Evolutionary conservation across 2,113 vertebrate species (phyloP).

Genomic region (Regulus satrapa): DNA sequence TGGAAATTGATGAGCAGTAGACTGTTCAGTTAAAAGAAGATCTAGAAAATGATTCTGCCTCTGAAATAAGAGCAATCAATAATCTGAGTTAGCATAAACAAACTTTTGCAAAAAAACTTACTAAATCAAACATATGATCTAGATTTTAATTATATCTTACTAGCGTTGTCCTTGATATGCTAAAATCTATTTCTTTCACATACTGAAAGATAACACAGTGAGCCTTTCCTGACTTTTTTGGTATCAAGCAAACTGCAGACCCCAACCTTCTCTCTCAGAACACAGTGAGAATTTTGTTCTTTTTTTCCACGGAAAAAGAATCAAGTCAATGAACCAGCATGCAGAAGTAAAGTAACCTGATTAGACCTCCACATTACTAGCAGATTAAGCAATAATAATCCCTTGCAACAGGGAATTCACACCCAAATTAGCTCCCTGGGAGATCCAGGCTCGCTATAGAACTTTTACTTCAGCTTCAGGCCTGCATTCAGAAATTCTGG

Average conservation of each 20-base stretch:
- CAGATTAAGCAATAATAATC: constrained; percentile 39
- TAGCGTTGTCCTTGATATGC: background rate
- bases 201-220: background rate
- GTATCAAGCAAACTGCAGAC: background rate
- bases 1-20: background rate
- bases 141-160: background rate
- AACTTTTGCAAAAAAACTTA: background rate
- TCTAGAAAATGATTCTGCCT: background rate
- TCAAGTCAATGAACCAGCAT: background rate
- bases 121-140: background rate
- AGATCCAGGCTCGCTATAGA: background rate
- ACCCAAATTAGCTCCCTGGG: constrained; percentile 18
- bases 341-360: constrained; percentile 6
- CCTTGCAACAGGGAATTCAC: background rate
- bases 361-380: background rate
- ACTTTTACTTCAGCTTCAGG: background rate
- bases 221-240: background rate
- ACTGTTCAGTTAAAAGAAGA: background rate
- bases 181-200: background rate
- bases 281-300: background rate
- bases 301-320: background rate
- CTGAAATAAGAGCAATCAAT: background rate
- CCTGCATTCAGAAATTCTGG: background rate
- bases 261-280: background rate
- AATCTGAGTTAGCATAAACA: background rate